Conservation (phyloP, 2,888 invertebrate genomes). For the Pterostichus madidus region DNA sequence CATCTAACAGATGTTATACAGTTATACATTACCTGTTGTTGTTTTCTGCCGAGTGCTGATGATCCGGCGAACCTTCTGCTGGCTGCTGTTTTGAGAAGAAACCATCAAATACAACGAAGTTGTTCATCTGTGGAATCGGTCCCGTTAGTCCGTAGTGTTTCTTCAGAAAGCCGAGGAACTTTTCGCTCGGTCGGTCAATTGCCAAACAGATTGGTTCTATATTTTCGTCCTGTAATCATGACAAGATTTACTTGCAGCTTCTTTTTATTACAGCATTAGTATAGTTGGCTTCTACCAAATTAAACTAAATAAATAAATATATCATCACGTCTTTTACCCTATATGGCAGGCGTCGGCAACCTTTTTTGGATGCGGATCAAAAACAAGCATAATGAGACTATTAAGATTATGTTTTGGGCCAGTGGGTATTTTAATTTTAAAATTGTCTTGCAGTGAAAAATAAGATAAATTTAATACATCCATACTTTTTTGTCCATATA, state of each 20-base stretch:
- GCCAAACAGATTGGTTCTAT: slow-evolving; percentile 87
- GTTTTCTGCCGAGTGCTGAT: slow-evolving; percentile 56
- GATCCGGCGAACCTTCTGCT: slow-evolving; percentile 52
- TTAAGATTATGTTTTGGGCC: no score
- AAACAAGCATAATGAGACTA: no score
- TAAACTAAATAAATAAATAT: no score
- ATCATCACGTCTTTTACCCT: no score
- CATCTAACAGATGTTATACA: neutral
- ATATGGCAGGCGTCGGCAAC: no score
- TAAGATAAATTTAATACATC: no score
- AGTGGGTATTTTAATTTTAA: no score
- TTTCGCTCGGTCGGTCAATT: slow-evolving; percentile 95
- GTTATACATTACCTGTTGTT: slow-evolving; percentile 62
- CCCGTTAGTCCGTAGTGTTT: slow-evolving; percentile 87
- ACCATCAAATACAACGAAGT: slow-evolving; percentile 91
- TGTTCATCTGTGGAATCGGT: slow-evolving; percentile 90
- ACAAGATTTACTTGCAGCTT: neutral
- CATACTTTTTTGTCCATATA: no score
- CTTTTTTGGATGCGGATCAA: no score
- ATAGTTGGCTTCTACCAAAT: no score
- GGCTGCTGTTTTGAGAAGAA: slow-evolving; percentile 80
- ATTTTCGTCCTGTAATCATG: slow-evolving; percentile 82
- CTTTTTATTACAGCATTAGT: no score
- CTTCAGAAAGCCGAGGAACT: slow-evolving; percentile 90
- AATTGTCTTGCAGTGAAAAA: no score